Evolutionary conservation across 2,113 vertebrate species (phyloP).

Genomic region (Brienomyrus brachyistius): DNA sequence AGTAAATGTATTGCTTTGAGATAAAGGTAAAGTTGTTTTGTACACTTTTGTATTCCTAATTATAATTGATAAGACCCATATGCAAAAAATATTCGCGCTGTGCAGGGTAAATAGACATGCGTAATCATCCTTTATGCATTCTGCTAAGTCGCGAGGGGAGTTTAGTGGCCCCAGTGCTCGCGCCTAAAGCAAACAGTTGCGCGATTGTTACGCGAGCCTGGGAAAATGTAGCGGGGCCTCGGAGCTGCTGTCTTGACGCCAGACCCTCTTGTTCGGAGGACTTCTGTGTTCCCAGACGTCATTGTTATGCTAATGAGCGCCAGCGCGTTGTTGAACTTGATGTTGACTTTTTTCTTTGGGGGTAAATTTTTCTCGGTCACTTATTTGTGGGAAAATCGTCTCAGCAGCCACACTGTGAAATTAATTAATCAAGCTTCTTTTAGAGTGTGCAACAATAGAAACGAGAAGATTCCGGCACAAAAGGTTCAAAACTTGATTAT

Average conservation of each 20-base stretch:
- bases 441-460: constrained; percentile 37
- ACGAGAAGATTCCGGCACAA: constrained; percentile 18
- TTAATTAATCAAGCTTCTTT: constrained; percentile 48
- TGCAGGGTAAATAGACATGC: not conserved
- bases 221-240: constrained; percentile 68
- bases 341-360: constrained; percentile 74
- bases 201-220: constrained; percentile 71
- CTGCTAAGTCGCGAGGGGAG: constrained; percentile 39
- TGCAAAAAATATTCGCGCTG: not conserved
- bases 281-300: constrained; percentile 63
- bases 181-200: constrained; percentile 57
- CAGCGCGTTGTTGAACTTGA: constrained; percentile 84
- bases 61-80: not conserved
- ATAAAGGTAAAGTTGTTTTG: not conserved
- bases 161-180: constrained; percentile 43
- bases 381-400: constrained; percentile 70
- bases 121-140: constrained; percentile 17
- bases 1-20: not conserved
- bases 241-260: constrained; percentile 50
- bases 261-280: constrained; percentile 55
- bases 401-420: constrained; percentile 49
- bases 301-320: constrained; percentile 76
- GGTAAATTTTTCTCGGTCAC: constrained; percentile 55
- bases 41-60: not conserved
- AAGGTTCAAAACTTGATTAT: not conserved